These are phyloP conservation scores for Lordiphosa mommai DNA, from an alignment of 1,140 invertebrate species.

Conservation along the genomic window DNA sequence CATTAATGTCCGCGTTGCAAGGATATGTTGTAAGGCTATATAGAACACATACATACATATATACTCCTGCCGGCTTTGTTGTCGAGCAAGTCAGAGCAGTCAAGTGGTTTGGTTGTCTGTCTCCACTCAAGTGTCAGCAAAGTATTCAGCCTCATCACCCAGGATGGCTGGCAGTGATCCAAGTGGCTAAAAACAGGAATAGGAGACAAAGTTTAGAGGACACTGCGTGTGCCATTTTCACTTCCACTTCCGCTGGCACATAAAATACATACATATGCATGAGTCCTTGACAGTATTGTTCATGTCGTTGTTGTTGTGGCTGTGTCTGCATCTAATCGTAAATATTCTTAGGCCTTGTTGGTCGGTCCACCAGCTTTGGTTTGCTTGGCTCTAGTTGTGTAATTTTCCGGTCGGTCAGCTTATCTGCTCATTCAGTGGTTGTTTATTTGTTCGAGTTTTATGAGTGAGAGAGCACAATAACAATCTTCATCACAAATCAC, in stretches of 20 bases:
- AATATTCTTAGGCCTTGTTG: slow-evolving; percentile 46
- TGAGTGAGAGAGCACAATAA: slow-evolving; percentile 38
- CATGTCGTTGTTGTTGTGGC: background rate
- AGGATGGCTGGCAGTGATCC: slow-evolving; percentile 34
- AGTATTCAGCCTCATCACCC: slow-evolving; percentile 36
- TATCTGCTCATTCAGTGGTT: slow-evolving; percentile 16
- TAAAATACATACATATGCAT: slow-evolving; percentile 22
- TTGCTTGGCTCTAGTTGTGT: slow-evolving; percentile 31
- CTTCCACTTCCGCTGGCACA: slow-evolving; percentile 42
- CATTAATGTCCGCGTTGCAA: slow-evolving; percentile 51
- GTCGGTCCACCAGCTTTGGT: slow-evolving; percentile 13
- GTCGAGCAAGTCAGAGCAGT: slow-evolving; percentile 55
- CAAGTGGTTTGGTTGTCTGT: slow-evolving; percentile 69
- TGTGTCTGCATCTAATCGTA: slow-evolving; percentile 36
- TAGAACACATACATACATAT: slow-evolving; percentile 2
- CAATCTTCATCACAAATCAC: slow-evolving; percentile 65
- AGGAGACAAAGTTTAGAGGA: slow-evolving; percentile 38
- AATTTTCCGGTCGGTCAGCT: slow-evolving; percentile 35
- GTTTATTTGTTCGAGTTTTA: slow-evolving; percentile 5
- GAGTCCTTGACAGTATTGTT: slow-evolving; percentile 3
- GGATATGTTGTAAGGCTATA: slow-evolving; percentile 9
- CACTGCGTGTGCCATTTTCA: slow-evolving; percentile 54
- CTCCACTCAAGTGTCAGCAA: slow-evolving; percentile 67
- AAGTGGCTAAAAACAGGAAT: slow-evolving; percentile 35
- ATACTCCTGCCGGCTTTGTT: slow-evolving; percentile 26